Evolutionary conservation across 2,797 vertebrate genomes (phyloP).

Genomic region (Tenualosa ilisha): DNA sequence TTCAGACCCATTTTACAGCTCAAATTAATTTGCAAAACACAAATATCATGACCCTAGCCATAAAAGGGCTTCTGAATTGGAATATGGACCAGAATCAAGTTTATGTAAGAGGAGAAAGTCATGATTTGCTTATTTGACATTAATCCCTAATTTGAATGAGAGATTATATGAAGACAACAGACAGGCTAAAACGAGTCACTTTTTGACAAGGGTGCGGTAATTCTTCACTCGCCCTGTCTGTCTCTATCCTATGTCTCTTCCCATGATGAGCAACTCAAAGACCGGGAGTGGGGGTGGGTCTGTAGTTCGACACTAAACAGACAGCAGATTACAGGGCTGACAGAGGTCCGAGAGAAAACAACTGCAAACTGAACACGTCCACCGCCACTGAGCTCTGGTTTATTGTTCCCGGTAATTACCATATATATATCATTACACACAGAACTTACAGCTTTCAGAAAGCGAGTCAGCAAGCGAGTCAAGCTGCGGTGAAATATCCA

Average conservation of each 20-base stretch:
- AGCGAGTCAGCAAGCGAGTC: not conserved
- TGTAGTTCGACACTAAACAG: conserved; percentile 20
- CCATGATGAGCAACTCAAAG: not conserved
- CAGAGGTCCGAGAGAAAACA: conserved; percentile 36
- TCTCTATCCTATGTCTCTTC: not conserved
- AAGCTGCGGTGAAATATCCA: not conserved
- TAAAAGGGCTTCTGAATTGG: not conserved
- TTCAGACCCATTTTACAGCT: not conserved
- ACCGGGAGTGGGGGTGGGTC: not conserved
- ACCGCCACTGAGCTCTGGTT: conserved; percentile 39
- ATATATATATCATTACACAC: conserved; percentile 47
- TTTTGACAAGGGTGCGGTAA: not conserved
- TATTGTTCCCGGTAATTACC: conserved; percentile 48
- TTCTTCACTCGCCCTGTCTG: not conserved
- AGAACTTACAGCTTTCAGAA: conserved; percentile 38
- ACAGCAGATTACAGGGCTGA: conserved; percentile 12
- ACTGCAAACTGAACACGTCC: conserved; percentile 37
- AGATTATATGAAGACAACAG: not conserved
- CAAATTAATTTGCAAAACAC: not conserved
- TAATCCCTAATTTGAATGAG: conserved; percentile 17
- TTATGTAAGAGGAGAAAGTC: conserved; percentile 19
- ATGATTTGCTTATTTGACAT: not conserved
- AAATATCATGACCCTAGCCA: not conserved
- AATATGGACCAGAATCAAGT: not conserved
- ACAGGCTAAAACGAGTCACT: not conserved